Conservation (phyloP, 1,140 invertebrate species). For the Drosophila sechellia region DNA sequence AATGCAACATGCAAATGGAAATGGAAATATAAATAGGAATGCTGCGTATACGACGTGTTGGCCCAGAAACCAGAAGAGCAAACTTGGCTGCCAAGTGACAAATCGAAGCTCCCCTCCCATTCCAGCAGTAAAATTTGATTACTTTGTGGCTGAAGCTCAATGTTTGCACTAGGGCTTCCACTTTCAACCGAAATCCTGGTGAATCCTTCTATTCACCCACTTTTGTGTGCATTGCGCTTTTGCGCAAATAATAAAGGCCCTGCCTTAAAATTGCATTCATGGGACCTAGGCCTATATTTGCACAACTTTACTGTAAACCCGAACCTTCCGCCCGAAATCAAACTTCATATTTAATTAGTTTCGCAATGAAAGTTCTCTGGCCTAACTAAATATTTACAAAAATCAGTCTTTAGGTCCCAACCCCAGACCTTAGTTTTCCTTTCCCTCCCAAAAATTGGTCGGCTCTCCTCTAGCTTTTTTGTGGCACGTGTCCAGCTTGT, state of each 20-base stretch:
- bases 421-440: not conserved
- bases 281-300: slow-evolving; percentile 57
- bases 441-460: not conserved
- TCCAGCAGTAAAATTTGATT: slow-evolving; percentile 68
- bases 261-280: slow-evolving; percentile 56
- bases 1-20: slow-evolving; percentile 63
- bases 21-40: slow-evolving; percentile 9
- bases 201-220: slow-evolving; percentile 13
- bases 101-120: slow-evolving; percentile 23
- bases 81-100: slow-evolving; percentile 57
- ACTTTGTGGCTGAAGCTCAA: slow-evolving; percentile 59
- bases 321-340: slow-evolving; percentile 24
- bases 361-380: slow-evolving; percentile 24
- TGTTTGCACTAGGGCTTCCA: slow-evolving; percentile 51
- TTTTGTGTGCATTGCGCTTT: slow-evolving; percentile 64
- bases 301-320: slow-evolving; percentile 21
- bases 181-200: slow-evolving; percentile 25
- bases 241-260: slow-evolving; percentile 51
- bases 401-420: slow-evolving; percentile 28
- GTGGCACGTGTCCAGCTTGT: slow-evolving; percentile 57
- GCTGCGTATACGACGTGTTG: slow-evolving; percentile 32
- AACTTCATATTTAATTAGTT: slow-evolving; percentile 63
- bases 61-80: slow-evolving; percentile 32
- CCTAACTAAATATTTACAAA: slow-evolving; percentile 80
- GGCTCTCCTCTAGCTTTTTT: slow-evolving; percentile 1